Base-by-base conservation (phyloP, 2,888 invertebrate species). In the Camponotus fellah region DNA sequence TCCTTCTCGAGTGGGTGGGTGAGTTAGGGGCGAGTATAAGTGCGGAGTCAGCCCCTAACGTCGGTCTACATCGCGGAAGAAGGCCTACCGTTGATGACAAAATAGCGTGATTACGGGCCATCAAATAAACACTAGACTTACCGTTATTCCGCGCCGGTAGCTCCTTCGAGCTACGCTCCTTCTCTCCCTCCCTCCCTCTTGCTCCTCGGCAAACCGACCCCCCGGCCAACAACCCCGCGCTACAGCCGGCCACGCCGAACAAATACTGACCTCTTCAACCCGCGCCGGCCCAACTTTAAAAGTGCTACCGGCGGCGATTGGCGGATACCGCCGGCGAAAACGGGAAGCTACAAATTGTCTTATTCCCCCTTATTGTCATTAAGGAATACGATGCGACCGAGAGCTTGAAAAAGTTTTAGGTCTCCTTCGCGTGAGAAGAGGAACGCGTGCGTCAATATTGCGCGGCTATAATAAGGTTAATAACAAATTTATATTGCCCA, bases 61-160 rank as follows among this genome's bases (percentile, higher is more conserved):
- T 83, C 87, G 90, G 85, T 90, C 86, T 89, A 90, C 91, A 92
- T 91, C 91, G 92, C 91, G 92, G 91, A 94, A 92, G 92, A 91
- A 92, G 92, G 91, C 88, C 89, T 91, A 89, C 88, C 92, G 93
- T 92, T 94, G 93, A 94, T 93, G 94, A 94, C 93, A 93, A 93
- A 94, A 94, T 94, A 92, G 94, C 94, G 94, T 94, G 94, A 94
- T 94, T 94, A 93, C 93, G 91, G 91, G 92, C 94, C 93, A 94
- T 94, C 93, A 94, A 93, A 94, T 94, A 94, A 94, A 94, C 93
- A 94, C 93, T 92, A 93, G 93, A 92, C 93, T 94, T 91, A 90
- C 92, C 91, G 92, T 93, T 94, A 93, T 92, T 93, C 93, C 91
- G 93, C 92, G 91, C 92, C 92, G 89, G 88, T 89, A 89, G 90